Base-by-base conservation (phyloP, 2,797 vertebrate genomes). In the Centroberyx gerrardi region DNA sequence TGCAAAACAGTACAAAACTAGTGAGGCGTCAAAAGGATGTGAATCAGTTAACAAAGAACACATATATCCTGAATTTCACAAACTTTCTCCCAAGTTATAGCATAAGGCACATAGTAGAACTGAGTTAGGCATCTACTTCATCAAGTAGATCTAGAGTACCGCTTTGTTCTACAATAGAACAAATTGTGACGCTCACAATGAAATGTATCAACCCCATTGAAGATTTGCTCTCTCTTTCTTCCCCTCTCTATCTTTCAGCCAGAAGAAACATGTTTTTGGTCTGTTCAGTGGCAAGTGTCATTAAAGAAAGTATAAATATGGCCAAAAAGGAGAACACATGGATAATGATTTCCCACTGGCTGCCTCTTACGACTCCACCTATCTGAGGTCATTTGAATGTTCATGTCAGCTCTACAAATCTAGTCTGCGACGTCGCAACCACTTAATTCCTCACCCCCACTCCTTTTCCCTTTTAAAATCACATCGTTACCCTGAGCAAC, bases 1-100 rank as follows among this genome's bases (percentile, higher is more conserved):
- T 96, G 96, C 96, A 97, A 97, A 97, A 98, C 97, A 97, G 97
- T 99, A 99, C 97, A 99, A 99, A 99, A 98, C 97, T 98, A 98
- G 97, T 96, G 97, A 98, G 97, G 97, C 97, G 97, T 97, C 96
- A 95, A 96, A 97, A 98, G 96, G 96, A 96, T 95, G 97, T 97
- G 93, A 96, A 96, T 97, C 97, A 97, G 96, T 97, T 96, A 97
- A 98, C 98, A 98, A 97, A 99, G 96, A 97, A 98, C 96, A 99
- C 96, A 97, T 95, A 92, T 62, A 97, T 99, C 98, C 98, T 99
- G 98, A 99, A 96, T 97, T 97, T 96, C 97, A 98, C 97, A 98
- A 98, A 97, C 97, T 97, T 96, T 98, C 97, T 97, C 95, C 97
- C 96, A 96, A 97, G 97, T 97, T 97, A 97, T 97, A 97, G 96